A percentile compares a stretch with the other conserved stretches of the same genome.
Conservation (phyloP, 2,888 invertebrate genomes). For the Drosophila flavopinicola region DNA sequence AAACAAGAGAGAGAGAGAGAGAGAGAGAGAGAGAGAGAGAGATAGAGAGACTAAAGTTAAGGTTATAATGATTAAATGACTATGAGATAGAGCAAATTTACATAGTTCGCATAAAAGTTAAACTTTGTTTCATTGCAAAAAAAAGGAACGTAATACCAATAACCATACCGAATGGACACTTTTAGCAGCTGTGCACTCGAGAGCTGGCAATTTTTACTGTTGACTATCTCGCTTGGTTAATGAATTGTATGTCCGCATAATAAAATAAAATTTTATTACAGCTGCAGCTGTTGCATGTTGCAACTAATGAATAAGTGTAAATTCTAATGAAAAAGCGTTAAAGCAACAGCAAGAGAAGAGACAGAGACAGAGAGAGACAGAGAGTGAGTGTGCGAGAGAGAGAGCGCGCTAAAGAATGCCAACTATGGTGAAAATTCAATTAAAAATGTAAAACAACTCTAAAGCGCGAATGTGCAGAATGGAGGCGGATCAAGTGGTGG, state of each 20-base stretch:
- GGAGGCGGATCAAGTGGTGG: conserved; percentile 6
- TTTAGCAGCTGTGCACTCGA: conserved; percentile 29
- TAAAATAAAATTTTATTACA: conserved; percentile 75
- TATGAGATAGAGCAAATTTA: too few species aligned
- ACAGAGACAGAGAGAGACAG: conserved; percentile 20
- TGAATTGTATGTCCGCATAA: conserved; percentile 64
- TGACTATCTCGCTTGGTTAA: conserved; percentile 37
- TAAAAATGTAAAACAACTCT: conserved; percentile 79
- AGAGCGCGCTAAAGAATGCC: conserved; percentile 59
- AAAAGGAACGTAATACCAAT: conserved; percentile 20
- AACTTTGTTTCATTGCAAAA: conserved; percentile 19
- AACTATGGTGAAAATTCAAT: conserved; percentile 79
- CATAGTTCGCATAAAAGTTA: conserved; percentile 11
- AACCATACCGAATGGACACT: conserved; percentile 35
- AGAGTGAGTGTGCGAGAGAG: conserved; percentile 15
- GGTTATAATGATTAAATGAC: too few species aligned
- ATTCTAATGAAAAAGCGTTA: conserved; percentile 77
- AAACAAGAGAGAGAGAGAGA: too few species aligned
- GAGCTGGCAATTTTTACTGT: conserved; percentile 25
- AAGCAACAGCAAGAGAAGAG: conserved; percentile 39
- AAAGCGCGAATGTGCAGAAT: conserved; percentile 55
- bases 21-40: too few species aligned
- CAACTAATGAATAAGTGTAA: conserved; percentile 79
- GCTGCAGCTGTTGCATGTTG: conserved; percentile 74
- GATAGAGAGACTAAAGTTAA: too few species aligned